Percentiles rank a stretch among this genome's conserved stretches.
These are phyloP conservation scores for Sinopyrophorus schimmeli DNA, from an alignment of 2,888 invertebrate genomes.

Conservation along the genomic window DNA sequence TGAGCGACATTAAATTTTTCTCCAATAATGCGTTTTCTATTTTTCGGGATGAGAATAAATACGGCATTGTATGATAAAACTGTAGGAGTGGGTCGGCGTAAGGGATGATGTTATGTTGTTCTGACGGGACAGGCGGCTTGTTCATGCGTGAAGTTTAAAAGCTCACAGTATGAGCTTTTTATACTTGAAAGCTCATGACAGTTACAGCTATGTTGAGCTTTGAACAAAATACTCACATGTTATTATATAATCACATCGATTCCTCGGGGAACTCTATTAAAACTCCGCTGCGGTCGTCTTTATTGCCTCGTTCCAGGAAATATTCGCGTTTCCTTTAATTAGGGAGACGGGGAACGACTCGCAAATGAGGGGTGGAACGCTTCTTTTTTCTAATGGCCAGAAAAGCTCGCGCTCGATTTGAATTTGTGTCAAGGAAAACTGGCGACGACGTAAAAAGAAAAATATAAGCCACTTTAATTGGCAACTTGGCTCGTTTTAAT, in stretches of 20 bases:
- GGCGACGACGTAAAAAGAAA: no score
- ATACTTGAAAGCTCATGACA: conserved; percentile 51
- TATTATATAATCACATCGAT: conserved; percentile 36
- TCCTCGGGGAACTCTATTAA: conserved; percentile 18
- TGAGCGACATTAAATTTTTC: no score
- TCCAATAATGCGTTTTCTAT: conserved; percentile 35
- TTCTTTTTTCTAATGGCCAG: no score
- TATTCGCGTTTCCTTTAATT: no score
- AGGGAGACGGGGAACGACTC: no score
- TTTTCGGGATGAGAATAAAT: conserved; percentile 40
- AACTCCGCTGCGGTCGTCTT: no score
- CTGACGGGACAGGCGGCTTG: conserved; percentile 49
- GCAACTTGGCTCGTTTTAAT: no score
- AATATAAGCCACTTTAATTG: no score
- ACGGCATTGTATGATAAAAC: conserved; percentile 47
- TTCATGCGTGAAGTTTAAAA: conserved; percentile 53
- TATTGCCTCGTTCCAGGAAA: no score
- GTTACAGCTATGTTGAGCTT: conserved; percentile 47
- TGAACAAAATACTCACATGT: conserved; percentile 31
- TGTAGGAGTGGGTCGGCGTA: conserved; percentile 38
- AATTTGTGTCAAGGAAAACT: no score
- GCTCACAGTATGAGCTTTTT: conserved; percentile 50
- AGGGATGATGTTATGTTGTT: conserved; percentile 47
- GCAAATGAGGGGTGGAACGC: no score
- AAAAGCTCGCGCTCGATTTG: no score